Conservation (phyloP, 2,797 vertebrate species). For the Loriculus beryllinus region DNA sequence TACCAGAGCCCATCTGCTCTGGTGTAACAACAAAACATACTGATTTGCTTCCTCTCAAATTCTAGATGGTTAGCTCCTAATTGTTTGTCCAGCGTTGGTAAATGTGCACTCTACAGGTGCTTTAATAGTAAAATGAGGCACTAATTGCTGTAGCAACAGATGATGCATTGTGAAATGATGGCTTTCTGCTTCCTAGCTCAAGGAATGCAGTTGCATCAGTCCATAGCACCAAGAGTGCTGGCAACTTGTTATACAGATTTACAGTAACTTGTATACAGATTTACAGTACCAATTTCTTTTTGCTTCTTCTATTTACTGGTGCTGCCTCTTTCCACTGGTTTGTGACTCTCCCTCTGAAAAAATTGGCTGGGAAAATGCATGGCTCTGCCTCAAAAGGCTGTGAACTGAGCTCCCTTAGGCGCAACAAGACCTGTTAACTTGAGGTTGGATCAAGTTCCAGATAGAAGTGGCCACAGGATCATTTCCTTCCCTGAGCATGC, state of each 20-base stretch:
- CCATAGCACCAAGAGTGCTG: background rate
- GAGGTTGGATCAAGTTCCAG: background rate
- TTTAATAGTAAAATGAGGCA: conserved; percentile 36
- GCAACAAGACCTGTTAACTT: background rate
- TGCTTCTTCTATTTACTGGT: background rate
- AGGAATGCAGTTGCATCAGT: background rate
- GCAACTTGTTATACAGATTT: background rate
- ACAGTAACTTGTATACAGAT: background rate
- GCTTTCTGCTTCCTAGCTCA: background rate
- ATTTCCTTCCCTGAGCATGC: fast-evolving
- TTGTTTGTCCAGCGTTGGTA: background rate
- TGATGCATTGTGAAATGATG: conserved; percentile 12
- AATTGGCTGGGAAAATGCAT: background rate
- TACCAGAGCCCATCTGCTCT: background rate
- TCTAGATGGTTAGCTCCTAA: background rate
- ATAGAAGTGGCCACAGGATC: background rate
- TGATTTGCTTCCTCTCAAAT: background rate
- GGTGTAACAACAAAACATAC: background rate
- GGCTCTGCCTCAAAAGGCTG: background rate
- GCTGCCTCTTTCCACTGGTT: background rate
- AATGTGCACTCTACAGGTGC: background rate
- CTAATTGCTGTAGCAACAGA: conserved; percentile 18
- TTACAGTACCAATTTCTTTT: background rate
- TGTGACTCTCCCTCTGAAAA: background rate
- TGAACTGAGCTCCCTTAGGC: background rate